A percentile compares a stretch with the other conserved stretches of the same genome.
Evolutionary conservation across 2,888 invertebrate genomes (phyloP).

Genomic region (Rhogogaster chlorosoma): DNA sequence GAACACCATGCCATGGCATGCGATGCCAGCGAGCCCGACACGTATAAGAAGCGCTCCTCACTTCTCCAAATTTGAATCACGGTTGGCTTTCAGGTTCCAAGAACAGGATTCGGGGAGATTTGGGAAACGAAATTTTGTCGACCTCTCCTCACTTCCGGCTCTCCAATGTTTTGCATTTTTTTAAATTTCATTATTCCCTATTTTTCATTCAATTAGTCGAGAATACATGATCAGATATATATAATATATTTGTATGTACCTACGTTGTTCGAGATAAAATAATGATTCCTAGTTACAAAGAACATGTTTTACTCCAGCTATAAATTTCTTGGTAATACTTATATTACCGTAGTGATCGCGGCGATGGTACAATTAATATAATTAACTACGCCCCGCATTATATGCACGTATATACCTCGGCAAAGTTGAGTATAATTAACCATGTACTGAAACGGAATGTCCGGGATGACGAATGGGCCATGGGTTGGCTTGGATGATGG

Average conservation of each 20-base stretch:
- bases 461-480: conserved; percentile 34
- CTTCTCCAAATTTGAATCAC: not conserved
- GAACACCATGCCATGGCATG: not conserved
- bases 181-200: not conserved
- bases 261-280: not conserved
- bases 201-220: not conserved
- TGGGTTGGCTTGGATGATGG: not conserved
- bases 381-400: conserved; percentile 29
- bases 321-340: conserved; percentile 4
- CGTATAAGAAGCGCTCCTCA: not conserved
- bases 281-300: not conserved
- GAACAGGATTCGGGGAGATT: not conserved
- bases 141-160: not conserved
- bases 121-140: no score
- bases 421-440: conserved; percentile 27
- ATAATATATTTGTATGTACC: no score
- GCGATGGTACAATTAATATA: conserved; percentile 30
- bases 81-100: not conserved
- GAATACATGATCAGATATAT: not conserved
- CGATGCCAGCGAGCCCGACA: not conserved
- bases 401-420: not conserved
- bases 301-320: not conserved
- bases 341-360: not conserved
- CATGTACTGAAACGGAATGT: conserved; percentile 38
- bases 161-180: not conserved